Evolutionary conservation across 2,113 vertebrate species (phyloP), one percentile per base, ranked within the genome.

Genomic region (Procavia capensis): DNA sequence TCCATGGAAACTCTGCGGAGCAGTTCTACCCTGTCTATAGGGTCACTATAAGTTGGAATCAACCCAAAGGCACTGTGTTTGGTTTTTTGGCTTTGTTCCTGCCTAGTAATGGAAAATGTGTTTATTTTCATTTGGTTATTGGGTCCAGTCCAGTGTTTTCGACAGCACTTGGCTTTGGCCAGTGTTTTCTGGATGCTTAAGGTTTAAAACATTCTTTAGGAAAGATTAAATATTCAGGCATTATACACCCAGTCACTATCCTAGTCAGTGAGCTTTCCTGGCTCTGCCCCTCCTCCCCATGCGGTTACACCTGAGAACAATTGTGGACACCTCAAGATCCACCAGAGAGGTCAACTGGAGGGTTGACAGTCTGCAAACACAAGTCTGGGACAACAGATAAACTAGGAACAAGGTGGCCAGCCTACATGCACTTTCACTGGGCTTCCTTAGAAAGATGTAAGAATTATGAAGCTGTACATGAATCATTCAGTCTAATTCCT

Each of bases 361-460:
- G 25, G 6, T 31, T 9, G 10, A 3, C 1, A 29, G 22, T 54
- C 4, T 20, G 2, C 13, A 25, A 9, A 14, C n/a, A 22, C 0
- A 0, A 3, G 29, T 6, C 9, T 57, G 54, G 47, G 27, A 63
- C 19, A 7, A 1, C 2, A 17, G 29, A 8, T 3, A 59, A 39
- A 19, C 29, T 4, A 5, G 13, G 43, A 41, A 43, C 4, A 6
- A 5, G 19, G 19, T 13, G 2, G 34, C 29, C 74, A 41, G 3
- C 27, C 39, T 39, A 31, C 41, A 16, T 0, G n/a, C 8, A 5
- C 34, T 50, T 74, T 90, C 43, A 66, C 59, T 20, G 22, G 27
- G 5, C 34, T 47, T 39, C 31, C 41, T 43, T 64, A 54, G 57
- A 34, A 31, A 86, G 61, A 29, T 82, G 16, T 13, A 31, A 89